Evolutionary conservation across 2,113 vertebrate genomes (phyloP).

Genomic region (Brienomyrus longianalis): DNA sequence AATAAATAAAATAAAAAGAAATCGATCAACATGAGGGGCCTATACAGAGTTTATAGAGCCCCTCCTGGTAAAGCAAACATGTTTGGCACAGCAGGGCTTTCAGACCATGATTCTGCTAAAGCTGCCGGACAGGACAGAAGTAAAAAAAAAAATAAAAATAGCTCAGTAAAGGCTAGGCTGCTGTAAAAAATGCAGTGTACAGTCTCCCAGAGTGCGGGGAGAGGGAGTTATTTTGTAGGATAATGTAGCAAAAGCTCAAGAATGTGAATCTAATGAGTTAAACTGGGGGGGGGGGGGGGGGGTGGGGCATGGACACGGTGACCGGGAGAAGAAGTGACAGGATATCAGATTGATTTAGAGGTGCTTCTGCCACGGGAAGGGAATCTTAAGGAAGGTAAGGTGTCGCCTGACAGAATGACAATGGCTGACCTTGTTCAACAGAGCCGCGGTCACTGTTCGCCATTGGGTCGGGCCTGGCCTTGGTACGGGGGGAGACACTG

Average conservation of each 20-base stretch:
- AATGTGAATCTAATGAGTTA: background rate
- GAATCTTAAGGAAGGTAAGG: background rate
- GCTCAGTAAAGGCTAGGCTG: background rate
- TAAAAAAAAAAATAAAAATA: no score
- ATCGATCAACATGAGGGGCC: no score
- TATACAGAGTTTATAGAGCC: no score
- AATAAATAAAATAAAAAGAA: no score
- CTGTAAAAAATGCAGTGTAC: background rate
- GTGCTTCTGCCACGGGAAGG: background rate
- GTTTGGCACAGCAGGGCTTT: no score
- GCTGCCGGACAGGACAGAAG: no score
- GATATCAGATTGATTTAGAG: background rate
- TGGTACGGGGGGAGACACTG: background rate
- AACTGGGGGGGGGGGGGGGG: background rate
- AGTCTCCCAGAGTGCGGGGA: background rate
- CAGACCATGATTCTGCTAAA: no score
- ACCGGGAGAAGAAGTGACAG: background rate
- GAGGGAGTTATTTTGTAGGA: background rate
- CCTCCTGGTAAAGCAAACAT: no score
- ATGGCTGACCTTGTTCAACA: background rate
- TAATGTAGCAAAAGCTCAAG: background rate
- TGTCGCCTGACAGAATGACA: background rate
- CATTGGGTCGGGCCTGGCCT: background rate
- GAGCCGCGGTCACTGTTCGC: background rate
- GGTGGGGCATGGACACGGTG: background rate